These are phyloP conservation scores for Hemistola chrysoprasaria DNA, from an alignment of 2,888 invertebrate genomes.

Conservation along the genomic window DNA sequence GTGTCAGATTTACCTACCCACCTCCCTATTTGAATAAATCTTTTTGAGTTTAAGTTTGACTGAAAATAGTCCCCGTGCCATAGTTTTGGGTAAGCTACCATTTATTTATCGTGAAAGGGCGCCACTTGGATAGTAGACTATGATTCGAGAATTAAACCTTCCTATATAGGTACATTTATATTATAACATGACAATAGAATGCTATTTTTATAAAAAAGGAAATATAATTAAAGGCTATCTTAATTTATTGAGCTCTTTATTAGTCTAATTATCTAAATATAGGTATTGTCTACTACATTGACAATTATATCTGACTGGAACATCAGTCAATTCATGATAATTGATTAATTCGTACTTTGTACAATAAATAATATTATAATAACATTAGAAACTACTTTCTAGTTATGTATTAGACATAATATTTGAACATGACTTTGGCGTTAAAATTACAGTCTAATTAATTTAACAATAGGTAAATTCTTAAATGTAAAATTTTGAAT, in stretches of 20 bases:
- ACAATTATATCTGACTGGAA: constrained; percentile 25
- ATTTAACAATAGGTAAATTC: constrained; percentile 19
- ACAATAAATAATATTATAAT: constrained; percentile 63
- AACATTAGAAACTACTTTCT: constrained; percentile 35
- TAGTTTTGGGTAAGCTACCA: no score
- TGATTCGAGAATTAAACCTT: no score
- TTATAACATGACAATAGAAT: not conserved
- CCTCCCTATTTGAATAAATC: no score
- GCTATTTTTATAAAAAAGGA: not conserved
- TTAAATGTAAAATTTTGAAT: constrained; percentile 37
- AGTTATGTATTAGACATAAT: constrained; percentile 32
- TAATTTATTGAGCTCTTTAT: constrained; percentile 36
- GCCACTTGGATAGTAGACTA: no score
- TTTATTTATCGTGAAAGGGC: no score
- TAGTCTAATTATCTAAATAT: constrained; percentile 30
- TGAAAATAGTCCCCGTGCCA: no score
- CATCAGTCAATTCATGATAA: constrained; percentile 23
- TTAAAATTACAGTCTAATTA: constrained; percentile 38
- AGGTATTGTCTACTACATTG: constrained; percentile 34
- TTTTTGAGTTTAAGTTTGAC: no score
- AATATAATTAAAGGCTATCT: not conserved
- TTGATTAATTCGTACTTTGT: constrained; percentile 56
- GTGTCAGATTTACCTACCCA: no score
- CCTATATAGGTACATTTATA: no score
- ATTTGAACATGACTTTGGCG: constrained; percentile 46